Evolutionary conservation across 2,797 vertebrate genomes (phyloP).

Genomic region (Xyrichtys novacula): DNA sequence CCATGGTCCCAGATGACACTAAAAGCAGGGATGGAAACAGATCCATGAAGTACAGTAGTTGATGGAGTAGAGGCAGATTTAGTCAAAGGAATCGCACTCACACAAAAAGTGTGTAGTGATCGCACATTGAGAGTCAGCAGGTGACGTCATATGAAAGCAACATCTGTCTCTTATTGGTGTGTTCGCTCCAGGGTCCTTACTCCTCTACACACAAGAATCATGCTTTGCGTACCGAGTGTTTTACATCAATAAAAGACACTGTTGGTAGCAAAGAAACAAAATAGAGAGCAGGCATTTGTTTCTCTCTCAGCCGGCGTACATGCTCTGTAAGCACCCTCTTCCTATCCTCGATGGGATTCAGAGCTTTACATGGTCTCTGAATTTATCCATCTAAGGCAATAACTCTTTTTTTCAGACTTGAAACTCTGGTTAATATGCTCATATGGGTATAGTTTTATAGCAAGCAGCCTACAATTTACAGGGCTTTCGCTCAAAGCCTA

Average conservation of each 20-base stretch:
- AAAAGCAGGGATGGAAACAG: slow-evolving; percentile 38
- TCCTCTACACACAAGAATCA: slow-evolving; percentile 29
- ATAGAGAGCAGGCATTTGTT: not conserved
- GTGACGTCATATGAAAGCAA: slow-evolving; percentile 67
- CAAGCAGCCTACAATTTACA: not conserved
- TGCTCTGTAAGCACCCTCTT: not conserved
- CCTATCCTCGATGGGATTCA: too few relatives aligned
- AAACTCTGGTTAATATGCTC: not conserved
- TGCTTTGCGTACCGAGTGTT: slow-evolving; percentile 26
- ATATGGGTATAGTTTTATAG: not conserved
- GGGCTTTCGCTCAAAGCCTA: not conserved
- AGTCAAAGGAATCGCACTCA: slow-evolving; percentile 45
- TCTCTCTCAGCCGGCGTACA: not conserved
- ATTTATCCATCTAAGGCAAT: too few relatives aligned
- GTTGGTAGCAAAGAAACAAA: slow-evolving; percentile 16
- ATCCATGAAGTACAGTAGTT: slow-evolving; percentile 47
- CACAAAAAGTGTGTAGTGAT: slow-evolving; percentile 52
- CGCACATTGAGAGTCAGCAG: slow-evolving; percentile 41
- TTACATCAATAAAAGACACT: slow-evolving; percentile 11
- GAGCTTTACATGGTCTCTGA: not conserved
- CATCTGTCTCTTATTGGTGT: slow-evolving; percentile 78
- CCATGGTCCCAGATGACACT: slow-evolving; percentile 41
- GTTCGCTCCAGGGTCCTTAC: slow-evolving; percentile 33
- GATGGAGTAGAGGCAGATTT: slow-evolving; percentile 49
- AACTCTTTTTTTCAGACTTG: not conserved